Conservation (phyloP, 2,113 vertebrate species). For the Pachypanchax playfairii region DNA sequence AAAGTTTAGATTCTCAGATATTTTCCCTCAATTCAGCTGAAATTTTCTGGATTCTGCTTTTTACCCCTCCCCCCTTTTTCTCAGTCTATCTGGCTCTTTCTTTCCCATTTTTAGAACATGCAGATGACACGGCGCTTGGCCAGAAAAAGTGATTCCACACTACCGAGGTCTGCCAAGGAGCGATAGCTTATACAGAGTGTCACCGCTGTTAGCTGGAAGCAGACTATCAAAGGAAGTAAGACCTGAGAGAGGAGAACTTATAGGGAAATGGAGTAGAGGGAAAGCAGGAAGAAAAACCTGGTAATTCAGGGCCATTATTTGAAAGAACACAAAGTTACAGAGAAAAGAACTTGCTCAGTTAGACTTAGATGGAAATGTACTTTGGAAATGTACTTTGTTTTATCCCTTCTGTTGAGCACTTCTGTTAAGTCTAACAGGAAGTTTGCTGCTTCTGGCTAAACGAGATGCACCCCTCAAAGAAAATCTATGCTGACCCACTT, state of each 20-base stretch:
- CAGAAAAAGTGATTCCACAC: conserved; percentile 75
- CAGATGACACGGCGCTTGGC: conserved; percentile 73
- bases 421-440: conserved; percentile 57
- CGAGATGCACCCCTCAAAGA: conserved; percentile 47
- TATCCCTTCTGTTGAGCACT: conserved; percentile 39
- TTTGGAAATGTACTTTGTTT: conserved; percentile 54
- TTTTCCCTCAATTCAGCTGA: not conserved
- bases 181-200: conserved; percentile 73
- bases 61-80: not conserved
- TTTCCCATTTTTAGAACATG: conserved; percentile 53
- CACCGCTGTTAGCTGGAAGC: conserved; percentile 65
- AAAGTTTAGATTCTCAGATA: conserved; percentile 15
- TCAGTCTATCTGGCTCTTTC: conserved; percentile 24
- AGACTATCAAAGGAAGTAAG: conserved; percentile 37
- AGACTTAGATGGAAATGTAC: conserved; percentile 27
- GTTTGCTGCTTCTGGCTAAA: conserved; percentile 49
- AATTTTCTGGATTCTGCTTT: not conserved
- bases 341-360: conserved; percentile 37
- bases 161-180: conserved; percentile 63
- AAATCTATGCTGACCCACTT: conserved; percentile 71
- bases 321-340: conserved; percentile 28
- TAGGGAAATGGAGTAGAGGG: conserved; percentile 6
- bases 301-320: conserved; percentile 49
- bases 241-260: conserved; percentile 19
- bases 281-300: conserved; percentile 16